These are phyloP conservation scores for Acanthisitta chloris DNA, from an alignment of 2,113 vertebrate genomes.

Conservation along the genomic window DNA sequence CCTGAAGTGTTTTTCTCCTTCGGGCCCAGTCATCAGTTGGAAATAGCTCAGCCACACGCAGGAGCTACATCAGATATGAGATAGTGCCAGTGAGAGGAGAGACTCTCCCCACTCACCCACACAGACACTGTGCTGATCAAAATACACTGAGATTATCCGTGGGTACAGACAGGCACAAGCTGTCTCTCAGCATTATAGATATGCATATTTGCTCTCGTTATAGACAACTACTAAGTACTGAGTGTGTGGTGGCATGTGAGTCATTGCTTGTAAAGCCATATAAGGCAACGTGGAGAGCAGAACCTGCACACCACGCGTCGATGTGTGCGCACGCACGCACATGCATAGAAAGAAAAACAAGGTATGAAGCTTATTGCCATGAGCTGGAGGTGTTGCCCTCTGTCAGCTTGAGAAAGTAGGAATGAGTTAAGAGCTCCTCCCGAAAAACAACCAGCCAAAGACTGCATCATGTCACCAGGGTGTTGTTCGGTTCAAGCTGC, in stretches of 20 bases:
- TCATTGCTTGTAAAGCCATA: background rate
- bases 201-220: background rate
- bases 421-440: background rate
- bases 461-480: background rate
- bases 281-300: background rate
- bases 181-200: background rate
- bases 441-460: background rate
- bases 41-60: conserved; percentile 3
- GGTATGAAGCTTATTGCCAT: background rate
- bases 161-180: conserved; percentile 34
- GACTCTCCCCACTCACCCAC: background rate
- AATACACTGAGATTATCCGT: background rate
- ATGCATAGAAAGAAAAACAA: background rate
- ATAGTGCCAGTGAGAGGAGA: conserved; percentile 13
- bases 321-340: background rate
- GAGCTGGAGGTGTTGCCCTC: background rate
- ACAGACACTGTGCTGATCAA: background rate
- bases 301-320: background rate
- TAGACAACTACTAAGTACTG: background rate
- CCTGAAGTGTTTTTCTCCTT: background rate
- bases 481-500: background rate
- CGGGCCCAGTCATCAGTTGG: background rate
- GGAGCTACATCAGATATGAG: background rate
- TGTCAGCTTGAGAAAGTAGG: background rate
- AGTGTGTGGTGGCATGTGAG: background rate